Evolutionary conservation across 2,113 vertebrate genomes (phyloP).

Genomic region (Platysteira castanea): DNA sequence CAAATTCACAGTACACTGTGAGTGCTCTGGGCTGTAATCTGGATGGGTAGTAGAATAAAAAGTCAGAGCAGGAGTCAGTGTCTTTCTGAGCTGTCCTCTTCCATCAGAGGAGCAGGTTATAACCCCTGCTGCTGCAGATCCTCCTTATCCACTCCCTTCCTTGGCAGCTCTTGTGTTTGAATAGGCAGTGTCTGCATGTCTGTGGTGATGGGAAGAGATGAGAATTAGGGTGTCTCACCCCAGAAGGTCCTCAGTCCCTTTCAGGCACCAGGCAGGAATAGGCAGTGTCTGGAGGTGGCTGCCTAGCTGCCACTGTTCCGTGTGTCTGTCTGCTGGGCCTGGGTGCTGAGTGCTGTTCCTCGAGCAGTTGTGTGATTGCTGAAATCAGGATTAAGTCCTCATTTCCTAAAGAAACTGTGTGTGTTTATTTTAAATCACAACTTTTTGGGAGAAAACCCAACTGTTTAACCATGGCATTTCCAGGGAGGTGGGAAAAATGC

Average conservation of each 20-base stretch:
- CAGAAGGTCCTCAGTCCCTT: not conserved
- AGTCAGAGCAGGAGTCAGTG: not conserved
- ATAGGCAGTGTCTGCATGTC: not conserved
- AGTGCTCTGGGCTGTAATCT: not conserved
- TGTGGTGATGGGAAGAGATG: not conserved
- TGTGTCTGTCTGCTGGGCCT: not conserved
- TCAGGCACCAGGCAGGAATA: not conserved
- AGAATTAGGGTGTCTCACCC: not conserved
- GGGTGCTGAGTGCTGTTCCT: not conserved
- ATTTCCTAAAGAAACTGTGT: not conserved
- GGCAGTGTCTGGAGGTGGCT: not conserved
- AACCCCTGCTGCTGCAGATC: not conserved
- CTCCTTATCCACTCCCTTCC: not conserved
- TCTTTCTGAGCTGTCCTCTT: not conserved
- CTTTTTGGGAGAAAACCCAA: not conserved
- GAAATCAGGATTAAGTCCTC: not conserved
- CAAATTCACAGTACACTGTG: not conserved
- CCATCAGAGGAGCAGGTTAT: not conserved
- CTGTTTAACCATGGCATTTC: not conserved
- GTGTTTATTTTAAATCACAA: not conserved
- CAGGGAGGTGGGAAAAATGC: not conserved
- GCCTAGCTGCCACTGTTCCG: not conserved
- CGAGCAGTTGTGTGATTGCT: not conserved
- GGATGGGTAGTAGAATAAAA: not conserved
- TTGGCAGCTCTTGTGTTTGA: not conserved